A percentile compares a stretch with the other conserved stretches of the same genome.
Conservation (phyloP, 2,888 invertebrate species). For the Lochmaea crataegi region DNA sequence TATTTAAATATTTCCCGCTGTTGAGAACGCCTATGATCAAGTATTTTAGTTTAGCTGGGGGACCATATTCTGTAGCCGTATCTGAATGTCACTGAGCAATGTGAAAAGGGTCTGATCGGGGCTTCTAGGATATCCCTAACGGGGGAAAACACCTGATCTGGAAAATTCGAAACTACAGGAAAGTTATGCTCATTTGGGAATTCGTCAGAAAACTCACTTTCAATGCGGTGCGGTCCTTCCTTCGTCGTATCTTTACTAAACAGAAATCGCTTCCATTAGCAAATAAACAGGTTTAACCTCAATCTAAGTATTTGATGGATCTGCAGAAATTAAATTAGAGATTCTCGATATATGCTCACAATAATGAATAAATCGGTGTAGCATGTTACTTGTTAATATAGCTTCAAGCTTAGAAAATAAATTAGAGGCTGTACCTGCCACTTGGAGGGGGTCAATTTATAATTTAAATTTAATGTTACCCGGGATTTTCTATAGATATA, state of each 20-base stretch:
- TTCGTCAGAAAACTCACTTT: constrained; percentile 36
- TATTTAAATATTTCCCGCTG: background rate
- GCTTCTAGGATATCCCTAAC: constrained; percentile 29
- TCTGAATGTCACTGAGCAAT: constrained; percentile 37
- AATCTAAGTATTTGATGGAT: constrained; percentile 21
- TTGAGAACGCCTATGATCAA: constrained; percentile 8
- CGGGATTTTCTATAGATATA: too few species aligned
- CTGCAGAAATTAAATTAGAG: background rate
- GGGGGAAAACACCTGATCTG: constrained; percentile 37
- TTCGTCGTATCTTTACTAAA: constrained; percentile 9
- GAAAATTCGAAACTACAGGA: constrained; percentile 35
- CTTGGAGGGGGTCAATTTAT: too few species aligned
- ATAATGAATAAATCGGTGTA: background rate
- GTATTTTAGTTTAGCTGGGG: constrained; percentile 29
- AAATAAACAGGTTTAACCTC: constrained; percentile 33
- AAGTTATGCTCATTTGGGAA: constrained; percentile 38
- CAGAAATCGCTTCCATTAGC: constrained; percentile 25
- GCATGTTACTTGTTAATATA: background rate
- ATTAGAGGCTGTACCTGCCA: too few species aligned
- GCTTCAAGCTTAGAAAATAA: too few species aligned
- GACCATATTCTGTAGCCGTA: constrained; percentile 32
- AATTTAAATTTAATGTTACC: too few species aligned
- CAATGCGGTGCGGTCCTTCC: constrained; percentile 25
- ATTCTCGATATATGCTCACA: background rate
- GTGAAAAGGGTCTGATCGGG: constrained; percentile 34